These are phyloP conservation scores for Austrolebias charrua DNA, from an alignment of 2,797 vertebrate species.

Conservation along the genomic window DNA sequence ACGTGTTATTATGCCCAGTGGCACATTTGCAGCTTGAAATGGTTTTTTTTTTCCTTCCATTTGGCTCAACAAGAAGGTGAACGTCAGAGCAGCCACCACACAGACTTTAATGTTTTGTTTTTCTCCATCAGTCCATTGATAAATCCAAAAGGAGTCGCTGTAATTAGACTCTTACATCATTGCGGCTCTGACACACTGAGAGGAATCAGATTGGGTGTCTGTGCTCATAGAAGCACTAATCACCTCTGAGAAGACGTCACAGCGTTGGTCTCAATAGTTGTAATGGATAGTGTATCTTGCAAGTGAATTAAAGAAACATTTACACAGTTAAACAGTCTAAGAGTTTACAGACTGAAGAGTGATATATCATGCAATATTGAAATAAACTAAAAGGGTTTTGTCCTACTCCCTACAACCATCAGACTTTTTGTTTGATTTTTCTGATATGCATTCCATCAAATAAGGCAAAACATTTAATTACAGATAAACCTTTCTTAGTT, in stretches of 20 bases:
- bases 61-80: background rate
- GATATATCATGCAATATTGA: background rate
- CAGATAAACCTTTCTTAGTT: too few relatives aligned
- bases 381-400: background rate
- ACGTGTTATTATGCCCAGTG: background rate
- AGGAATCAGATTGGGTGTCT: conserved; percentile 8
- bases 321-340: background rate
- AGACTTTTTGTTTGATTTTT: too few relatives aligned
- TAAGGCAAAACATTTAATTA: too few relatives aligned
- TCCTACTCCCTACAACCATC: too few relatives aligned
- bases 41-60: background rate
- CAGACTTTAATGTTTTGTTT: background rate
- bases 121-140: background rate
- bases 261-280: background rate
- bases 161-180: conserved; percentile 8
- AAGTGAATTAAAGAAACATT: background rate
- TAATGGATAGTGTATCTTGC: background rate
- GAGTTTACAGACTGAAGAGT: background rate
- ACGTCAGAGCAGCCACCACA: background rate
- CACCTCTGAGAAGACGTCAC: background rate
- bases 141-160: background rate
- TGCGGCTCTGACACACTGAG: background rate
- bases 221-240: conserved; percentile 22
- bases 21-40: background rate
- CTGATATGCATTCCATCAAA: too few relatives aligned